These are phyloP conservation scores for Characodon lateralis DNA, from an alignment of 2,797 vertebrate species.

Conservation along the genomic window DNA sequence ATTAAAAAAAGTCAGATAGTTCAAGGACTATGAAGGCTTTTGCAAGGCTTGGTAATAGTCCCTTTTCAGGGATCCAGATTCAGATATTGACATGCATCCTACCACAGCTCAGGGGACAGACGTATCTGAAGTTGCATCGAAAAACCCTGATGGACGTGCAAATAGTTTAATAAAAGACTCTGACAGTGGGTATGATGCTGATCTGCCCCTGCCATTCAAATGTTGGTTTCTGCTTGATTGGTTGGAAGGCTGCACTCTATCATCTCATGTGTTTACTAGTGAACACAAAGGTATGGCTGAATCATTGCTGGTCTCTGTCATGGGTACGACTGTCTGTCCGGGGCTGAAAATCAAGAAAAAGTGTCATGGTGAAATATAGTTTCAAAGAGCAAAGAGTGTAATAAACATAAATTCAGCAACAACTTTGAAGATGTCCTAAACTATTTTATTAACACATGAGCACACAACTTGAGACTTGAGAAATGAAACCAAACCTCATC, in stretches of 20 bases:
- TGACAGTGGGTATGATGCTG: not conserved
- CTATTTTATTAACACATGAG: slow-evolving; percentile 1
- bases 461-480: not conserved
- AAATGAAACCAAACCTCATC: slow-evolving; percentile 6
- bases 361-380: slow-evolving; percentile 5
- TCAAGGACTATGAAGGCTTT: not conserved
- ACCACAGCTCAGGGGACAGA: slow-evolving; percentile 3
- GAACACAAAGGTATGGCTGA: not conserved
- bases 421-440: slow-evolving; percentile 5
- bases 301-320: slow-evolving; percentile 14
- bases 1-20: not conserved
- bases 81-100: not conserved
- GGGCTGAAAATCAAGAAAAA: slow-evolving; percentile 36
- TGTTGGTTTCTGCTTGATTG: slow-evolving; percentile 2
- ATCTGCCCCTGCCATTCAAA: slow-evolving; percentile 3
- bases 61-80: slow-evolving; percentile 10
- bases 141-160: slow-evolving; percentile 18
- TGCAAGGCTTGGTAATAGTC: not conserved
- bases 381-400: not conserved
- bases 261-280: slow-evolving; percentile 1
- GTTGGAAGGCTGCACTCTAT: not conserved
- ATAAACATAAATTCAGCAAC: slow-evolving; percentile 8
- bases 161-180: slow-evolving; percentile 15
- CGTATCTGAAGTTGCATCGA: slow-evolving; percentile 11
- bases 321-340: not conserved